These are phyloP conservation scores for Dromococcyx pavoninus DNA, from an alignment of 2,797 vertebrate species.

Conservation along the genomic window DNA sequence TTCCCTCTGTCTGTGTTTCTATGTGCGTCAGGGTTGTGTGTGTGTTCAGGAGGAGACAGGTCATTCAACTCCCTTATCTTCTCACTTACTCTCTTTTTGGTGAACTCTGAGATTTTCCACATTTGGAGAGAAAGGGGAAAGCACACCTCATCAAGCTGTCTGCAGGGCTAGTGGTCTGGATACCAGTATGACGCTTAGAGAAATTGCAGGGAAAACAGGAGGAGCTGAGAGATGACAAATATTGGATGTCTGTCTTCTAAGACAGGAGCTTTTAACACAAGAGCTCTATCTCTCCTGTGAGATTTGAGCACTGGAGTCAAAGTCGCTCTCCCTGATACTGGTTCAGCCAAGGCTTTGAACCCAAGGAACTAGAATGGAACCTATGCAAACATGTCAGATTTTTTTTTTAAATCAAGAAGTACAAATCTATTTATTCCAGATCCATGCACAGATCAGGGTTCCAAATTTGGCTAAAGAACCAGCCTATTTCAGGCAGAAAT, in stretches of 20 bases:
- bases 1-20: neutral
- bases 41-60: slow-evolving; percentile 45
- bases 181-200: neutral
- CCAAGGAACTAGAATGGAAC: neutral
- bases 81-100: slow-evolving; percentile 48
- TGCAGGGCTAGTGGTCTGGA: neutral
- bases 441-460: neutral
- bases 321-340: neutral
- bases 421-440: neutral
- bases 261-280: neutral
- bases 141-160: slow-evolving; percentile 11
- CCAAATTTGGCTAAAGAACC: neutral
- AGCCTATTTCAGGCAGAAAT: neutral
- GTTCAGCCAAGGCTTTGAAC: neutral
- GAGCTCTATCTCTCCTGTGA: neutral
- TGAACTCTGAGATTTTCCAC: slow-evolving; percentile 48
- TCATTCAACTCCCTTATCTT: slow-evolving; percentile 59
- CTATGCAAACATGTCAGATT: neutral
- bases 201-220: slow-evolving; percentile 7
- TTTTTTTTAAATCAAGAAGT: neutral
- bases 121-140: slow-evolving; percentile 28
- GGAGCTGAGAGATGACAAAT: neutral
- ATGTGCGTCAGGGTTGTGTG: neutral
- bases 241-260: neutral
- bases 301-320: neutral